A percentile compares a stretch with the other conserved stretches of the same genome.
These are phyloP conservation scores for Drosophila micromelanica DNA, from an alignment of 1,140 invertebrate species.

Conservation along the genomic window DNA sequence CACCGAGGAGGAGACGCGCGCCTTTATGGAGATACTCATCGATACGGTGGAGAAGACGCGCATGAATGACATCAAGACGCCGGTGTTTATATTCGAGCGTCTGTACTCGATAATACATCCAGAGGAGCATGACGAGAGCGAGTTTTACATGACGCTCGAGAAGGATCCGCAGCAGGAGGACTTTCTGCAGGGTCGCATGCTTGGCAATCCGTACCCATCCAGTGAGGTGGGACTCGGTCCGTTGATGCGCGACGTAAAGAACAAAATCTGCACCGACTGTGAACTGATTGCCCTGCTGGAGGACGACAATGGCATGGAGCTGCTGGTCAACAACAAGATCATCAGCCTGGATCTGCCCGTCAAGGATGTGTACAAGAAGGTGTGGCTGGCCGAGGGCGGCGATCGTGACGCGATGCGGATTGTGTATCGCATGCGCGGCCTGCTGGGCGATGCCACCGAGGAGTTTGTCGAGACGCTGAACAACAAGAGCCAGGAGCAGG, in stretches of 20 bases:
- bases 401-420: constrained; percentile 98
- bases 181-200: constrained; percentile 98
- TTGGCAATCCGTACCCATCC: constrained; percentile 98
- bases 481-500: constrained; percentile 93
- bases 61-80: constrained; percentile 96
- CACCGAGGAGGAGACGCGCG: constrained; percentile 97
- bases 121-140: constrained; percentile 97
- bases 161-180: constrained; percentile 99
- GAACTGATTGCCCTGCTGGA: constrained; percentile 97
- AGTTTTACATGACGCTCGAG: constrained; percentile 98
- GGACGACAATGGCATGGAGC: constrained; percentile 99
- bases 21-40: constrained; percentile 98
- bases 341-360: constrained; percentile 98
- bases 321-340: constrained; percentile 99
- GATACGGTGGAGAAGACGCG: constrained; percentile 97
- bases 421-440: constrained; percentile 98
- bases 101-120: constrained; percentile 99
- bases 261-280: constrained; percentile 99
- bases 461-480: constrained; percentile 98
- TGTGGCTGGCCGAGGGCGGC: constrained; percentile 94
- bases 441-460: constrained; percentile 98
- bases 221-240: constrained; percentile 97
- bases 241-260: constrained; percentile 99
- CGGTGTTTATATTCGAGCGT: constrained; percentile 98
- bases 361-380: constrained; percentile 95